These are phyloP conservation scores for Bradypodion pumilum DNA, from an alignment of 2,797 vertebrate genomes.

Conservation along the genomic window DNA sequence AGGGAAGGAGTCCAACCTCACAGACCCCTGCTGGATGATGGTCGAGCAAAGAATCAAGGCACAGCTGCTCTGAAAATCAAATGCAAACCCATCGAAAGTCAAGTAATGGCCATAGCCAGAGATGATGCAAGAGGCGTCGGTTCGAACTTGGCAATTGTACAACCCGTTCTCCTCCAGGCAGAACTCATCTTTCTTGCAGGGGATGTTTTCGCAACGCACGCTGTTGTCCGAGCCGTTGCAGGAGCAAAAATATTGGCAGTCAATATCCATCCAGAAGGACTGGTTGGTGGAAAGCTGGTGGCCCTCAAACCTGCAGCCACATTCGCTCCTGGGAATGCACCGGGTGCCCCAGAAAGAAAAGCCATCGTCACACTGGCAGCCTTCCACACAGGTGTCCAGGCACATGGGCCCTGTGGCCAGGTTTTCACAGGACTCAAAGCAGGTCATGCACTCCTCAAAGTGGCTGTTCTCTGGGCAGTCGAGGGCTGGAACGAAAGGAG, in stretches of 20 bases:
- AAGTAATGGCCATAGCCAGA: constrained; percentile 95
- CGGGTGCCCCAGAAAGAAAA: constrained; percentile 82
- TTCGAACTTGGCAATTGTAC: constrained; percentile 88
- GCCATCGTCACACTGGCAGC: constrained; percentile 93
- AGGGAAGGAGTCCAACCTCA: constrained; percentile 75
- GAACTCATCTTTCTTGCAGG: constrained; percentile 89
- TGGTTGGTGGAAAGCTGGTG: constrained; percentile 90
- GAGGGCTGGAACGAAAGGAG: constrained; percentile 79
- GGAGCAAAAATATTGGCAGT: constrained; percentile 95
- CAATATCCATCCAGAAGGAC: constrained; percentile 94
- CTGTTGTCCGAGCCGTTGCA: constrained; percentile 96
- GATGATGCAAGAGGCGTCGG: constrained; percentile 87
- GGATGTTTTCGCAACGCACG: constrained; percentile 86
- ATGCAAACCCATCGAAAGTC: constrained; percentile 88
- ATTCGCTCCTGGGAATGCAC: constrained; percentile 88
- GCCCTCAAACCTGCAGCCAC: constrained; percentile 89
- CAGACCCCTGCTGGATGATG: constrained; percentile 45
- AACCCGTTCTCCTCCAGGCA: constrained; percentile 88
- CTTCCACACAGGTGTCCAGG: constrained; percentile 85
- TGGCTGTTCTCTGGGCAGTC: constrained; percentile 93
- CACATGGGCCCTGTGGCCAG: constrained; percentile 81
- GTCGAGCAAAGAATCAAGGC: constrained; percentile 87
- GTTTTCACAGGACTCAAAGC: constrained; percentile 88
- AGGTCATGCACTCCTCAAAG: constrained; percentile 93
- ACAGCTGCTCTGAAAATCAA: constrained; percentile 98